A percentile compares a stretch with the other conserved stretches of the same genome.
These are phyloP conservation scores for Stegodyphus dumicola DNA, from an alignment of 1,140 invertebrate species.

Conservation along the genomic window DNA sequence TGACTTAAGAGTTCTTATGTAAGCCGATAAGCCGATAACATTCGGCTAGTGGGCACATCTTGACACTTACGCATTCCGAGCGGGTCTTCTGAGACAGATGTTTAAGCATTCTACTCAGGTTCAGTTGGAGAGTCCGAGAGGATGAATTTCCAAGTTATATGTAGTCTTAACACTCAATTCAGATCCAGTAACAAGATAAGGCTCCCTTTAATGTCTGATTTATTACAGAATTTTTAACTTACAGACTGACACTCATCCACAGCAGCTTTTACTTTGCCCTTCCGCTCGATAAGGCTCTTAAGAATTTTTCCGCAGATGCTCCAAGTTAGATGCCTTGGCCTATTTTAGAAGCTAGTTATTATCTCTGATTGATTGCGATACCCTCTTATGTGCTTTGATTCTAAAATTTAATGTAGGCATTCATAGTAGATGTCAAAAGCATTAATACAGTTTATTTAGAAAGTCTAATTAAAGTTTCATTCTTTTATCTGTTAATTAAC, in stretches of 20 bases:
- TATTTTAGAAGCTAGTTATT: too few relatives aligned
- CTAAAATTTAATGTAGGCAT: too few relatives aligned
- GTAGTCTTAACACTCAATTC: slow-evolving; percentile 40
- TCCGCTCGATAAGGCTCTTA: background rate
- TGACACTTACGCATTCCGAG: slow-evolving; percentile 5
- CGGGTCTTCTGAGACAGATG: background rate
- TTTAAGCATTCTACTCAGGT: slow-evolving; percentile 33
- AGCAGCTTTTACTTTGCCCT: background rate
- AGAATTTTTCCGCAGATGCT: background rate
- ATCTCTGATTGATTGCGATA: too few relatives aligned
- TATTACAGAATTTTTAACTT: slow-evolving; percentile 1
- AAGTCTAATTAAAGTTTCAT: too few relatives aligned
- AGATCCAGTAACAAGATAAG: slow-evolving; percentile 19
- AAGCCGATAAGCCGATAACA: slow-evolving; percentile 10
- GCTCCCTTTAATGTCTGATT: slow-evolving; percentile 18
- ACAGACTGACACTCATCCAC: background rate
- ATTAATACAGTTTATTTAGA: too few relatives aligned
- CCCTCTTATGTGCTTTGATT: too few relatives aligned
- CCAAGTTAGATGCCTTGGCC: too few relatives aligned
- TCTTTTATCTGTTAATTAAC: too few relatives aligned
- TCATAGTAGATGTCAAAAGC: too few relatives aligned
- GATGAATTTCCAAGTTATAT: slow-evolving; percentile 25
- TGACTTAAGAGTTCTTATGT: background rate
- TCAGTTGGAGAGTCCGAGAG: background rate
- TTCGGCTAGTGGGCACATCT: slow-evolving; percentile 2